phyloP scores from a whole-genome alignment of 2,797 vertebrate species.

The Anguilla megastoma region DNA sequence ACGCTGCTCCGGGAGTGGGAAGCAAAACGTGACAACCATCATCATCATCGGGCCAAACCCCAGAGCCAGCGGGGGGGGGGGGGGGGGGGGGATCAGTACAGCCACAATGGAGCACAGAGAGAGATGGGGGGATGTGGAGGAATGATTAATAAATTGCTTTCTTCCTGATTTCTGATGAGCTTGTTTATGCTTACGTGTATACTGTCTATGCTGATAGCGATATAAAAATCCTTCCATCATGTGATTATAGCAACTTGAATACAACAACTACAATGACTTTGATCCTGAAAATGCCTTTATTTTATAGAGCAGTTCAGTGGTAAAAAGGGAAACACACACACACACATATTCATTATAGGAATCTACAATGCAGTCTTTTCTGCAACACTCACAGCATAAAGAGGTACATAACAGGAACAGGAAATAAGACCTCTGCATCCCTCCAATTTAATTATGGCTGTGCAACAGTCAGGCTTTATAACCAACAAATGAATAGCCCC shows the following conservation, averaged over 20 bases:
- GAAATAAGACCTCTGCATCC: background rate
- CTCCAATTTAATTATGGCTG: background rate
- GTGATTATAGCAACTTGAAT: background rate
- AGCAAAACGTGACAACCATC: background rate
- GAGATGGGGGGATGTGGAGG: background rate
- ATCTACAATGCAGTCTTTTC: background rate
- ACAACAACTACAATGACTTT: background rate
- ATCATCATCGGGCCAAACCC: background rate
- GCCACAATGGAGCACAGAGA: background rate
- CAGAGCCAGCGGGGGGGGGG: background rate
- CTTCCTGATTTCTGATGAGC: background rate
- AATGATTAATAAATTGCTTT: background rate
- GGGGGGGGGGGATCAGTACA: background rate
- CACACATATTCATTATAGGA: too few relatives aligned
- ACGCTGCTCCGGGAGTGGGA: background rate
- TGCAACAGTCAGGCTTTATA: slow-evolving; percentile 5
- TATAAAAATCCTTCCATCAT: background rate
- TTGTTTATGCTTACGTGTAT: background rate
- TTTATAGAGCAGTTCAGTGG: background rate
- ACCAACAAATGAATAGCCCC: background rate
- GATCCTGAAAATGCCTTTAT: background rate
- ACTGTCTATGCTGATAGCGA: background rate
- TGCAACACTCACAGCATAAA: background rate
- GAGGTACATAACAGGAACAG: background rate
- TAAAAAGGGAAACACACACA: background rate